These are phyloP conservation scores for Bedellia somnulentella DNA, from an alignment of 2,888 invertebrate species.

Conservation along the genomic window DNA sequence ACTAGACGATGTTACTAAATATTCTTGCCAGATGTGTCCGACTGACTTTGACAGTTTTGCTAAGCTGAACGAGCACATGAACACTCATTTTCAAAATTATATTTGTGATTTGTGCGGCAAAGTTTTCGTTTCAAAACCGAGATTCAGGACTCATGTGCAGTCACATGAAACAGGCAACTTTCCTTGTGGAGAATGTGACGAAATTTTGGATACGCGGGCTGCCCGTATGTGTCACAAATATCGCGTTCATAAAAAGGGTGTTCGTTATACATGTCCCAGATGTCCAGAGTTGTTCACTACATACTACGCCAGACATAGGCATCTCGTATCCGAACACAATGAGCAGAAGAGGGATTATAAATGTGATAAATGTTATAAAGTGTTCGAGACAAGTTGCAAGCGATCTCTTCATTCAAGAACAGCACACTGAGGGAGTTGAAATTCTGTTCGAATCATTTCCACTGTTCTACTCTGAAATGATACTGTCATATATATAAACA, in stretches of 20 bases:
- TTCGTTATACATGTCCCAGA: conserved; percentile 38
- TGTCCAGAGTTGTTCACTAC: conserved; percentile 37
- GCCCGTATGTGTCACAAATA: conserved; percentile 32
- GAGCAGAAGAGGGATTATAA: conserved; percentile 24
- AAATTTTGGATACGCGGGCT: conserved; percentile 27
- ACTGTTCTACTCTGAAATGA: too few species aligned
- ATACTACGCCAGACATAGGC: conserved; percentile 34
- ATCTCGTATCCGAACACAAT: conserved; percentile 31
- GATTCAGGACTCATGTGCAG: conserved; percentile 40
- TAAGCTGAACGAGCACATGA: conserved; percentile 45
- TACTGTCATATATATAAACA: too few species aligned
- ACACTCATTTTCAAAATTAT: conserved; percentile 40
- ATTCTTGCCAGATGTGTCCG: conserved; percentile 35
- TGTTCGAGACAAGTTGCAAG: conserved; percentile 32
- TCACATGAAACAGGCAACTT: conserved; percentile 35
- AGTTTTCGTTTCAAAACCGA: conserved; percentile 35
- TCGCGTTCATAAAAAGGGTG: conserved; percentile 30
- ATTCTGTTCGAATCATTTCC: too few species aligned
- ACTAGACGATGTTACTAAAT: conserved; percentile 21
- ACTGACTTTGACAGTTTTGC: conserved; percentile 24
- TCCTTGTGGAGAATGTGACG: conserved; percentile 35
- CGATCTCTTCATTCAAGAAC: conserved; percentile 22
- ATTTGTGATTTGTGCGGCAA: conserved; percentile 46
- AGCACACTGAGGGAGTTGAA: too few species aligned
- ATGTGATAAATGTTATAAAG: conserved; percentile 27